phyloP scores from a whole-genome alignment of 2,113 vertebrate species.

The Gallinago paraguaiae region DNA sequence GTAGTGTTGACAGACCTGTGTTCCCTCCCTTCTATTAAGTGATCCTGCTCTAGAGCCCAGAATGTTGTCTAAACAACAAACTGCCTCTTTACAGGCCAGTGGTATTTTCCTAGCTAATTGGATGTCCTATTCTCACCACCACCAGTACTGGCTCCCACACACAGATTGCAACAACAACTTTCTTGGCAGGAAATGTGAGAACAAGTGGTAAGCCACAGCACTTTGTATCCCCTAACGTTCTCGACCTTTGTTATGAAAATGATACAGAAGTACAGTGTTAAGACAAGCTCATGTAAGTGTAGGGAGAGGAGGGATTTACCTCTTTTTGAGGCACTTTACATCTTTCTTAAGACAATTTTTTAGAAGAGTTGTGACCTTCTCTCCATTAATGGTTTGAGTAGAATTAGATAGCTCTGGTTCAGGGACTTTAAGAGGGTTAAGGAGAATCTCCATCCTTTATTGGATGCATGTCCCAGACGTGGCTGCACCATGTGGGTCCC shows the following conservation, averaged over 20 bases:
- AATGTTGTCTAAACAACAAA: not conserved
- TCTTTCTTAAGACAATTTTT: not conserved
- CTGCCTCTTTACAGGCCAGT: not conserved
- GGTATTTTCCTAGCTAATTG: not conserved
- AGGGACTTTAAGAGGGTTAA: not conserved
- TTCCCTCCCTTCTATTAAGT: not conserved
- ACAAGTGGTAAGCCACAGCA: not conserved
- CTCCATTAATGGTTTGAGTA: not conserved
- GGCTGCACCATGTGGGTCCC: no score
- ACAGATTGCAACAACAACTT: not conserved
- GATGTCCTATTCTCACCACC: not conserved
- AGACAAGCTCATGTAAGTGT: not conserved
- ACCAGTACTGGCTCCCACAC: not conserved
- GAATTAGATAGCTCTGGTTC: not conserved
- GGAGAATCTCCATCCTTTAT: no score
- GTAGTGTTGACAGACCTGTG: not conserved
- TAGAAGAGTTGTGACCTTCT: not conserved
- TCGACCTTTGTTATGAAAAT: not conserved
- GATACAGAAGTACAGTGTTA: not conserved
- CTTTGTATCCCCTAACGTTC: not conserved
- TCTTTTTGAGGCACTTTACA: not conserved
- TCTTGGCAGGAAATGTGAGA: not conserved
- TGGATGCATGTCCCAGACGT: no score
- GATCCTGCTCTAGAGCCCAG: not conserved
- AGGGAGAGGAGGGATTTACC: not conserved